phyloP scores from a whole-genome alignment of 2,113 vertebrate genomes.

The Leucosticte australis region DNA sequence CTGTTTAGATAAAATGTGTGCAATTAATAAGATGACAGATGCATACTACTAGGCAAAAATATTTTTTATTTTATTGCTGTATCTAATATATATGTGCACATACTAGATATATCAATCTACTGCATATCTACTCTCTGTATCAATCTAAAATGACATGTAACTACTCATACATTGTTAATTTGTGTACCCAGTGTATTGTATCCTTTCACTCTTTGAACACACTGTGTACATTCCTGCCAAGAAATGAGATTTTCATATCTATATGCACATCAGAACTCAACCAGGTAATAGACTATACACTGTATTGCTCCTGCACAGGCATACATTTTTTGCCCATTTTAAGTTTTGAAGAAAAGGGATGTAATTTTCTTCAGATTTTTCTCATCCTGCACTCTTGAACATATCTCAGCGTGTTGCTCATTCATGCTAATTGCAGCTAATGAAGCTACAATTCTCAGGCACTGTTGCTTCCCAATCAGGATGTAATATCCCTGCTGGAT shows the following conservation, averaged over 20 bases:
- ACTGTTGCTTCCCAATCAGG: neutral
- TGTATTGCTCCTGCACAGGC: neutral
- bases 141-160: neutral
- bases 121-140: neutral
- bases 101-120: neutral
- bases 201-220: neutral
- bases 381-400: neutral
- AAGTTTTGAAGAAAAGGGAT: neutral
- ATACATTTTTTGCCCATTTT: neutral
- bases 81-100: neutral
- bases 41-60: neutral
- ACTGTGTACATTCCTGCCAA: neutral
- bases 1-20: neutral
- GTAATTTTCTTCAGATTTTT: neutral
- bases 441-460: neutral
- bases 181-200: neutral
- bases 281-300: neutral
- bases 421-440: constrained; percentile 1
- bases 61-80: neutral
- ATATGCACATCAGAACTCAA: neutral
- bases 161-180: neutral
- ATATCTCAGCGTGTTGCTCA: neutral
- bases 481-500: neutral
- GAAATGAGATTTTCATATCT: neutral
- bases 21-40: neutral